phyloP scores from a whole-genome alignment of 1,140 invertebrate genomes.

The Temnothorax nylanderi region DNA sequence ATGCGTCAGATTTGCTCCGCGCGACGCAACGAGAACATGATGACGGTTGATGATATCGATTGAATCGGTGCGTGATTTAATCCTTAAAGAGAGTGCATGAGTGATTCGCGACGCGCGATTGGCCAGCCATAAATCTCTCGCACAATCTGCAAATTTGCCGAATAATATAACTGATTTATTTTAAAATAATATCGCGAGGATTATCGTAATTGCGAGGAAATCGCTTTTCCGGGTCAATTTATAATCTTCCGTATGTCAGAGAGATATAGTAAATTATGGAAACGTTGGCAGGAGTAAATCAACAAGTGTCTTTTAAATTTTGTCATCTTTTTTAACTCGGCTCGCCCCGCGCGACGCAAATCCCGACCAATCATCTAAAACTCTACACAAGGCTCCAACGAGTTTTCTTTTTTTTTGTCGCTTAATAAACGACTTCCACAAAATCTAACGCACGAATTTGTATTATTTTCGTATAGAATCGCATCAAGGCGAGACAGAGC shows the following conservation, averaged over 20 bases:
- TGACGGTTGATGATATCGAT: slow-evolving; percentile 81
- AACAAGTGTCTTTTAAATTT: not conserved
- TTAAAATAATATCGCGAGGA: not conserved
- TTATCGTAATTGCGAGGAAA: not conserved
- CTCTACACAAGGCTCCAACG: slow-evolving; percentile 78
- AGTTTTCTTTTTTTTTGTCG: slow-evolving; percentile 69
- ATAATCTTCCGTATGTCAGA: not conserved
- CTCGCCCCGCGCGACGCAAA: slow-evolving; percentile 63
- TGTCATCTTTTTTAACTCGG: slow-evolving; percentile 31
- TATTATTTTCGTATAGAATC: slow-evolving; percentile 71
- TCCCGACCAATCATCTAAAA: slow-evolving; percentile 75
- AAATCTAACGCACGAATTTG: slow-evolving; percentile 81
- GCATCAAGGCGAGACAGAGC: slow-evolving; percentile 72
- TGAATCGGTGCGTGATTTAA: slow-evolving; percentile 83
- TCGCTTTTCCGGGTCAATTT: not conserved
- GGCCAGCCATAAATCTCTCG: slow-evolving; percentile 52
- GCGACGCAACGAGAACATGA: slow-evolving; percentile 76
- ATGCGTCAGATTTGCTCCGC: slow-evolving; percentile 74
- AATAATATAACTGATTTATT: not conserved
- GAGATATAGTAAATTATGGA: not conserved
- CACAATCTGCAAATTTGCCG: not conserved
- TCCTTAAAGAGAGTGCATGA: slow-evolving; percentile 82
- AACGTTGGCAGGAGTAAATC: not conserved
- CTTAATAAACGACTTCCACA: slow-evolving; percentile 77
- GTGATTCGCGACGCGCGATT: slow-evolving; percentile 70